Evolutionary conservation across 2,888 invertebrate species (phyloP).

Genomic region (Thereva nobilitata): DNA sequence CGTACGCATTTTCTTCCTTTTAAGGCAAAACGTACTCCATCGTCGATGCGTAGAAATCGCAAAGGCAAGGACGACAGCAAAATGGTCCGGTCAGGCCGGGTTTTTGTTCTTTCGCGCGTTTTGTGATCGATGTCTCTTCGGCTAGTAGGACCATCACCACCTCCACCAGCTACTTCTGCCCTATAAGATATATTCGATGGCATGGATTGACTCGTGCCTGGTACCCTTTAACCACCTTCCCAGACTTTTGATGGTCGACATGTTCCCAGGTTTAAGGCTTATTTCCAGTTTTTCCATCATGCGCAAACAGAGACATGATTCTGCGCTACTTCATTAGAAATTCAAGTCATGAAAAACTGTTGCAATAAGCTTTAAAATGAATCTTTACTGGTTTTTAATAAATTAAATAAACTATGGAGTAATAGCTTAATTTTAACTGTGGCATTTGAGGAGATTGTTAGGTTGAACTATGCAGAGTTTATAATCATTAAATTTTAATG

Average conservation of each 20-base stretch:
- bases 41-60: constrained; percentile 34
- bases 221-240: constrained; percentile 3
- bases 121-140: constrained; percentile 18
- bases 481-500: too few species aligned
- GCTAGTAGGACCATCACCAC: constrained; percentile 14
- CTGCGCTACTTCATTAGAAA: too few species aligned
- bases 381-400: too few species aligned
- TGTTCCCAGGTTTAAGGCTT: constrained; percentile 26
- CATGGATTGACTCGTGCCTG: constrained; percentile 25
- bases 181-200: not conserved
- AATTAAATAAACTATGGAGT: too few species aligned
- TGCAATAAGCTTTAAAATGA: too few species aligned
- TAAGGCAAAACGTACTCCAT: constrained; percentile 40
- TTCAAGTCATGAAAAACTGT: too few species aligned
- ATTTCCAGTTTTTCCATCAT: not conserved
- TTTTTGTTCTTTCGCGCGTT: constrained; percentile 18
- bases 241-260: constrained; percentile 29
- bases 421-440: too few species aligned
- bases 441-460: too few species aligned
- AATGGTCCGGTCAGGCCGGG: not conserved
- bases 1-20: constrained; percentile 41
- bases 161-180: constrained; percentile 18
- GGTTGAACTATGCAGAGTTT: too few species aligned
- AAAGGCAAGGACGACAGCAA: constrained; percentile 38
- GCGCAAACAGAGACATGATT: too few species aligned